phyloP scores from a whole-genome alignment of 2,888 invertebrate species.

The Phortica magna region DNA sequence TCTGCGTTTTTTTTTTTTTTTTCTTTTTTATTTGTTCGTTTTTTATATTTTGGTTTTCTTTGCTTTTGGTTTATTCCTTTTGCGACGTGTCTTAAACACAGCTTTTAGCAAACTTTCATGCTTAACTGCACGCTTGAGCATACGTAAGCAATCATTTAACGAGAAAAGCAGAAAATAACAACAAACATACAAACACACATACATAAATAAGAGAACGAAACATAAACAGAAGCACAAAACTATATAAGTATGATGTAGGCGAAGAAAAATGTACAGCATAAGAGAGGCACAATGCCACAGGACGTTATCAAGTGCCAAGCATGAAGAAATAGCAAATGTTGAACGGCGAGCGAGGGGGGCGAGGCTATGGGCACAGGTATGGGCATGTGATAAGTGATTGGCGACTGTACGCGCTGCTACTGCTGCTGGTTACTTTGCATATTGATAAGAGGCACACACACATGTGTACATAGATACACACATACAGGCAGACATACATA shows the following conservation, averaged over 20 bases:
- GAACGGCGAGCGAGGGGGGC: neutral
- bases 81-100: neutral
- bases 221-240: too few species aligned
- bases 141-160: constrained; percentile 13
- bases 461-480: neutral
- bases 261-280: too few species aligned
- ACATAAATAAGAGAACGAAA: too few species aligned
- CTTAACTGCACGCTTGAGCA: constrained; percentile 23
- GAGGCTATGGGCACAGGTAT: neutral
- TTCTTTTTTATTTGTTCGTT: constrained; percentile 13
- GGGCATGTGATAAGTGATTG: neutral
- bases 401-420: neutral
- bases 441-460: constrained; percentile 58
- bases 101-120: constrained; percentile 23
- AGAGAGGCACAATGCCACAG: too few species aligned
- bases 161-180: neutral
- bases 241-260: too few species aligned
- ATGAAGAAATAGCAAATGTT: neutral
- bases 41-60: neutral
- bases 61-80: neutral
- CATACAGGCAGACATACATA: neutral
- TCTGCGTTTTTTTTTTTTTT: constrained; percentile 35
- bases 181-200: neutral
- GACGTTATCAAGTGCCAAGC: too few species aligned
- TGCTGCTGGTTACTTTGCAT: constrained; percentile 58